Conservation (phyloP, 2,888 invertebrate genomes). For the Spodoptera picta region DNA sequence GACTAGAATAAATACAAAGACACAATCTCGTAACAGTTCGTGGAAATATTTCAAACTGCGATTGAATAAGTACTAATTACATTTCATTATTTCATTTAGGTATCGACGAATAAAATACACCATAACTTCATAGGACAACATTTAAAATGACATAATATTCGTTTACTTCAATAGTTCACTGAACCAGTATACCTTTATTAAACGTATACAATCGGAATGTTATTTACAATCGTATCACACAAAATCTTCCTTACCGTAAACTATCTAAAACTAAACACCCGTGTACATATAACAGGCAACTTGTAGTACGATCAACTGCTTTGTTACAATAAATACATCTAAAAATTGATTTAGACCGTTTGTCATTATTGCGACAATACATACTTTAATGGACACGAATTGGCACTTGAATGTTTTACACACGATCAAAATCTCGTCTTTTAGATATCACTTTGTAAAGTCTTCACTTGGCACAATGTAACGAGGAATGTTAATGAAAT, state of each 20-base stretch:
- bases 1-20: conserved; percentile 57
- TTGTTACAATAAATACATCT: conserved; percentile 69
- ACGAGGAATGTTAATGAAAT: conserved; percentile 49
- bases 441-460: conserved; percentile 52
- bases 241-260: conserved; percentile 65
- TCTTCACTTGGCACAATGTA: conserved; percentile 57
- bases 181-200: conserved; percentile 71
- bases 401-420: conserved; percentile 76
- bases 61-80: conserved; percentile 43
- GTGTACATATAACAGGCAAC: conserved; percentile 58
- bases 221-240: conserved; percentile 81
- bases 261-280: conserved; percentile 65
- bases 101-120: conserved; percentile 54
- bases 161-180: conserved; percentile 48
- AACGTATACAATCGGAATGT: conserved; percentile 80
- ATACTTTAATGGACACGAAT: conserved; percentile 81
- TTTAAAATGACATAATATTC: conserved; percentile 53
- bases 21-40: conserved; percentile 35
- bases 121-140: conserved; percentile 52
- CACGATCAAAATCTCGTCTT: conserved; percentile 58
- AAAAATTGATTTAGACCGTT: conserved; percentile 67
- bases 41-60: conserved; percentile 39
- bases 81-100: conserved; percentile 48
- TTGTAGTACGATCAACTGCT: conserved; percentile 53
- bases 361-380: conserved; percentile 73